Base-by-base conservation (phyloP, 2,113 vertebrate genomes). In the Gila orcuttii region DNA sequence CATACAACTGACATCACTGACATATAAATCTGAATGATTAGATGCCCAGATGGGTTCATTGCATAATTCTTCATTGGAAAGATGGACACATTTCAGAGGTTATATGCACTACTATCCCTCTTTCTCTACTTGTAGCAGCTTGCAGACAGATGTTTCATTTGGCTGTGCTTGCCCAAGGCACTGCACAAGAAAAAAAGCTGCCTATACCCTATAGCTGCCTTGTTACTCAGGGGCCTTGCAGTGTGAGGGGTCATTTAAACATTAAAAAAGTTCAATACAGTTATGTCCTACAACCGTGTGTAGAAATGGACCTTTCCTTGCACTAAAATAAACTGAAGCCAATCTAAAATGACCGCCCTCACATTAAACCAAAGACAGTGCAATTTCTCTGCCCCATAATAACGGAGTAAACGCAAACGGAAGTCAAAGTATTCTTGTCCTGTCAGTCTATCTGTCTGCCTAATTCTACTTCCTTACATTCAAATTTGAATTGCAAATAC, bases 91-190 rank as follows among this genome's bases (percentile, higher is more conserved):
- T 86, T 83, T 79, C 59, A 42, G 60, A 25, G 55, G 69, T 82
- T 85, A 64, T 60, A 82, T 71, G 45, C 69, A 52, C 52, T 31
- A 45, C 69, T 36, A 64, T 83, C 9, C 66, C 25, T 83, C 73
- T 42, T 42, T 60, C 17, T 6, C 81, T 47, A 42, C 85, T 81
- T 88, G 90, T 85, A 84, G 71, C 85, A 86, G 83, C 90, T 90
- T 88, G 88, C 84, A 31, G 85, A 87, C 88, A 89, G 88, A 87
- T 88, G 87, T 86, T 88, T 87, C 52, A 79, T 60, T 79, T 64
- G 79, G 80, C 60, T 78, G 23, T 68, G 71, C 55, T 86, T 39
- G 83, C 88, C 84, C 39, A 71, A 68, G 87, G 87, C 85, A 82
- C 17, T 42, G 66, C 62, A 19, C 9, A 23, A 75, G 60, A n/a